Conservation (phyloP, 2,888 invertebrate genomes). For the Acanthosepion esculentum region DNA sequence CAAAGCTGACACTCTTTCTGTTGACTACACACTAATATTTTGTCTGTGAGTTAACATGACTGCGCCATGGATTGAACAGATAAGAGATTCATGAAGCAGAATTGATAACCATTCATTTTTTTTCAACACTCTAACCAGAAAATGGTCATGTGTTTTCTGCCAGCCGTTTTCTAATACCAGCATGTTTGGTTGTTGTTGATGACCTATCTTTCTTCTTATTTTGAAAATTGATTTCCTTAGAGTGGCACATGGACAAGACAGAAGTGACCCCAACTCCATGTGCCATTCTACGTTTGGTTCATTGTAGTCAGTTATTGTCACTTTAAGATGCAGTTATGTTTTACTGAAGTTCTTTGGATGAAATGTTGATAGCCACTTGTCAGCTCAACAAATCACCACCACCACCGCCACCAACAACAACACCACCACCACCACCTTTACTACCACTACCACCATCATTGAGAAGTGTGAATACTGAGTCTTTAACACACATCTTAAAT, state of each 20-base stretch:
- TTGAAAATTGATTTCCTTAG: background rate
- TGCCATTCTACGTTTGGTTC: background rate
- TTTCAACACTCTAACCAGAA: background rate
- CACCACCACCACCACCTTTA: background rate
- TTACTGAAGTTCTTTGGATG: background rate
- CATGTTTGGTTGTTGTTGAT: background rate
- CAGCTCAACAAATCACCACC: background rate
- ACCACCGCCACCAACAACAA: no score
- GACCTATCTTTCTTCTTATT: background rate
- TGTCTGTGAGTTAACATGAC: background rate
- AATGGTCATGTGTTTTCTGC: background rate
- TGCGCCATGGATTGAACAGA: background rate
- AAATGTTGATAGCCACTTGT: background rate
- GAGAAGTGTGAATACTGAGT: background rate
- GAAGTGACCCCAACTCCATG: background rate
- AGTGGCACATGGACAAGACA: background rate
- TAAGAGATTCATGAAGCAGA: background rate
- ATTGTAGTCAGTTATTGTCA: background rate
- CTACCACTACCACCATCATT: background rate
- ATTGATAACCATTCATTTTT: background rate
- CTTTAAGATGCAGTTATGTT: conserved; percentile 33
- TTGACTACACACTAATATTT: conserved; percentile 12
- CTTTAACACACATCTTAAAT: background rate
- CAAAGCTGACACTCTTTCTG: background rate
- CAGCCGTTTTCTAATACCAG: background rate